Conservation (phyloP, 2,797 vertebrate genomes). For the Poecilia gillii region DNA sequence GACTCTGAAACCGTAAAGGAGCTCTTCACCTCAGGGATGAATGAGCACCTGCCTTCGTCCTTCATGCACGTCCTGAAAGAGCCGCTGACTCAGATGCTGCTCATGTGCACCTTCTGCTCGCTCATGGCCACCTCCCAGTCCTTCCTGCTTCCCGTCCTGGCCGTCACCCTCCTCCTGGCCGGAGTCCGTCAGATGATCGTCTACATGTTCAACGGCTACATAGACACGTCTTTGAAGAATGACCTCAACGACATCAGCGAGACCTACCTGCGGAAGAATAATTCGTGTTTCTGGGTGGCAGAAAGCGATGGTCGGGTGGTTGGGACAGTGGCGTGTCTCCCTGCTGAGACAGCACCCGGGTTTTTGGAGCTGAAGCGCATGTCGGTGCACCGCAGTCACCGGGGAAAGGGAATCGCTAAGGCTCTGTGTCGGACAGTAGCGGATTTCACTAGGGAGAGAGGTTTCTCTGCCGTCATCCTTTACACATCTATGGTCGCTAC, state of each 20-base stretch:
- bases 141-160: constrained; percentile 79
- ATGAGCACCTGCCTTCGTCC: constrained; percentile 72
- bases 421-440: constrained; percentile 78
- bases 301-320: constrained; percentile 79
- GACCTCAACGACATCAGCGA: constrained; percentile 76
- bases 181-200: constrained; percentile 66
- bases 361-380: constrained; percentile 84
- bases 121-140: constrained; percentile 82
- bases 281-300: constrained; percentile 84
- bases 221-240: constrained; percentile 65
- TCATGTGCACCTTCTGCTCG: constrained; percentile 77
- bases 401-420: constrained; percentile 80
- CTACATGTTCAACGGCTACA: constrained; percentile 76
- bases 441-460: constrained; percentile 73
- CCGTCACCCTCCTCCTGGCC: constrained; percentile 78
- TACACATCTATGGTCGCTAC: constrained; percentile 80
- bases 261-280: constrained; percentile 66
- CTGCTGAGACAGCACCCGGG: rapidly evolving
- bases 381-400: constrained; percentile 79
- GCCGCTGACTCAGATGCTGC: constrained; percentile 74
- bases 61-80: constrained; percentile 79
- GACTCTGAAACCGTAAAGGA: constrained; percentile 71
- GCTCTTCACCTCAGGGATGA: constrained; percentile 77
- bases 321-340: constrained; percentile 76
- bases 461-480: constrained; percentile 74